phyloP scores from a whole-genome alignment of 2,888 invertebrate species.

The Anoplius nigerrimus region DNA sequence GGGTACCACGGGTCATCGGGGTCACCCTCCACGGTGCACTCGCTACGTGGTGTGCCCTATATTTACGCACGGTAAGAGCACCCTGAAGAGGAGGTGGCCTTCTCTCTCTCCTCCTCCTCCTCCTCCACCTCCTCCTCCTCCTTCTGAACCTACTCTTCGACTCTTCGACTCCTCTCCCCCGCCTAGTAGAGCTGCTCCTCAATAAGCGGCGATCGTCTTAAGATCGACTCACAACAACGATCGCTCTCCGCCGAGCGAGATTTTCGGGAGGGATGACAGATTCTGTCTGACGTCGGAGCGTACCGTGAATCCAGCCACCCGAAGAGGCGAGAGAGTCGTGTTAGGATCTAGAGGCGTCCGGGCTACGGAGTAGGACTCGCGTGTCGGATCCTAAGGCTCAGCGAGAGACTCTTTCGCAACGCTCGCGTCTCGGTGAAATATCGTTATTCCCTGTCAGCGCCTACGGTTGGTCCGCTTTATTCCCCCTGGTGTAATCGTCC shows the following conservation, averaged over 20 bases:
- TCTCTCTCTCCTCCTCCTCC: slow-evolving; percentile 16
- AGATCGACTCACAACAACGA: slow-evolving; percentile 59
- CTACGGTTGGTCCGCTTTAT: no score
- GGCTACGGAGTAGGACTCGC: no score
- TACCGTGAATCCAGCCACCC: no score
- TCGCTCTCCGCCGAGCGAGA: neutral
- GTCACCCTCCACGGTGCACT: slow-evolving; percentile 70
- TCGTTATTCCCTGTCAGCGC: neutral
- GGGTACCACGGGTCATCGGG: slow-evolving; percentile 69
- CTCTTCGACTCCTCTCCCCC: slow-evolving; percentile 22
- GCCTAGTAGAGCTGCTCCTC: slow-evolving; percentile 55
- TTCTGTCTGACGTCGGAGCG: no score
- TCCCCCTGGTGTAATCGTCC: no score
- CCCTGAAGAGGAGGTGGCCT: slow-evolving; percentile 60
- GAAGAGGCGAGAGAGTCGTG: no score
- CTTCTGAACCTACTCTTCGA: neutral
- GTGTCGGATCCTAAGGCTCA: no score
- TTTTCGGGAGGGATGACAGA: no score
- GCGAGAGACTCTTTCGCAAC: no score
- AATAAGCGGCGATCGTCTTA: slow-evolving; percentile 64
- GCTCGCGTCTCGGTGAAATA: neutral
- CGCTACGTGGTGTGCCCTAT: slow-evolving; percentile 72
- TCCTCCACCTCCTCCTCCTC: neutral
- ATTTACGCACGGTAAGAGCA: slow-evolving; percentile 73
- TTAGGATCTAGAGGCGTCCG: no score